phyloP scores from a whole-genome alignment of 2,888 invertebrate genomes.

The Drosophila pseudotalamancana region DNA sequence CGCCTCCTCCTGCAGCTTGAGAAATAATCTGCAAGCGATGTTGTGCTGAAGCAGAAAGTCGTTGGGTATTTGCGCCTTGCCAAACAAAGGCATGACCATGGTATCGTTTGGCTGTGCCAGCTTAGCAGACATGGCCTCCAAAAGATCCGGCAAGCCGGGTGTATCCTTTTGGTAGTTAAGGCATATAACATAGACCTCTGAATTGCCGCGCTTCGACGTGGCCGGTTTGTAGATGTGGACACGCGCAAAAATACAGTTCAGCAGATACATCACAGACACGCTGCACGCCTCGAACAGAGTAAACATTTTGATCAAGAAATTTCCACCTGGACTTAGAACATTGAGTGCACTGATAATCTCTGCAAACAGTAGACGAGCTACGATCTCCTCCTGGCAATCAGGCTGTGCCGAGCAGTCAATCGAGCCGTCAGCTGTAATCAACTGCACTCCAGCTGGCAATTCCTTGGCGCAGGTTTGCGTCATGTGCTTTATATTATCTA shows the following conservation, averaged over 20 bases:
- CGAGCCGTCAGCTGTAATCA: conserved; percentile 97
- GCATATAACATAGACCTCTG: conserved; percentile 95
- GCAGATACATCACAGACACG: conserved; percentile 90
- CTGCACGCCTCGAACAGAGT: conserved; percentile 94
- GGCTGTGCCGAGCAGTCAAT: conserved; percentile 94
- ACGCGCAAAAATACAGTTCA: conserved; percentile 90
- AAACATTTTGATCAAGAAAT: conserved; percentile 94
- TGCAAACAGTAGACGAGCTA: conserved; percentile 92
- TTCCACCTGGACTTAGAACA: conserved; percentile 89
- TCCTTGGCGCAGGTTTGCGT: conserved; percentile 84
- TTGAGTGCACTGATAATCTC: conserved; percentile 92
- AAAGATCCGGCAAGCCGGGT: conserved; percentile 51
- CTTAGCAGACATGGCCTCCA: conserved; percentile 60
- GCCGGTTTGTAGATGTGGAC: conserved; percentile 94
- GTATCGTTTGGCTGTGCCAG: conserved; percentile 42
- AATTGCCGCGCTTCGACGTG: conserved; percentile 97
- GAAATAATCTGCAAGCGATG: conserved; percentile 88
- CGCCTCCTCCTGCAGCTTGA: conserved; percentile 88
- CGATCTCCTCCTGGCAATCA: conserved; percentile 93
- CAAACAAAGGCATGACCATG: conserved; percentile 86
- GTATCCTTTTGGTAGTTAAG: conserved; percentile 82
- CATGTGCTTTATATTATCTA: conserved; percentile 88
- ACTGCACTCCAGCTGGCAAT: conserved; percentile 85
- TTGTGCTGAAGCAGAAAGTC: conserved; percentile 88
- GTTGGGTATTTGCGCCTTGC: conserved; percentile 86